Evolutionary conservation across 2,797 vertebrate genomes (phyloP).

Genomic region (Pangasius mekongensis): DNA sequence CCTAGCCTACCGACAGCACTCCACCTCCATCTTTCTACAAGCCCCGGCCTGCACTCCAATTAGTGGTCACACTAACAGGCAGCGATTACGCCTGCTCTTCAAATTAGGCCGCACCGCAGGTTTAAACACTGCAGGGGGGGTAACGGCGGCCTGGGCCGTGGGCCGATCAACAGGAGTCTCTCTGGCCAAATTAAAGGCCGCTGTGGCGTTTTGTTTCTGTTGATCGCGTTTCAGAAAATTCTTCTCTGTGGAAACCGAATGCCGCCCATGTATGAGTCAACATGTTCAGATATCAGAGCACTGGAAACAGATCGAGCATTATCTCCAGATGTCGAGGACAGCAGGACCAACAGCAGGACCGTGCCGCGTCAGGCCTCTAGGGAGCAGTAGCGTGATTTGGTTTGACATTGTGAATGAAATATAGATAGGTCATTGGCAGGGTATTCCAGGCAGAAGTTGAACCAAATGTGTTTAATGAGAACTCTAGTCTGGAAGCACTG

Average conservation of each 20-base stretch:
- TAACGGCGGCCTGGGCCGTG: conserved; percentile 44
- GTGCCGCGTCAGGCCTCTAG: background rate
- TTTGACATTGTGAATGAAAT: background rate
- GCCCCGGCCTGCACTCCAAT: conserved; percentile 60
- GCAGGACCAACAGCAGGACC: background rate
- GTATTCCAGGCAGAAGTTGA: background rate
- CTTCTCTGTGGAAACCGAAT: conserved; percentile 48
- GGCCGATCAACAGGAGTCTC: conserved; percentile 53
- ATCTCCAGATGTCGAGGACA: conserved; percentile 41
- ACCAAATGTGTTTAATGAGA: background rate
- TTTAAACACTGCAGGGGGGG: conserved; percentile 61
- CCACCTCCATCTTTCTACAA: conserved; percentile 56
- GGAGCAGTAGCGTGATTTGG: background rate
- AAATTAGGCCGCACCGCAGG: conserved; percentile 60
- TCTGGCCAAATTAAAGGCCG: conserved; percentile 60
- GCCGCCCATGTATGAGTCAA: conserved; percentile 53
- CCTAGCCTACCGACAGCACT: conserved; percentile 54
- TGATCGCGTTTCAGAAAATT: conserved; percentile 56
- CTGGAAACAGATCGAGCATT: conserved; percentile 12
- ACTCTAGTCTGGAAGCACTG: background rate
- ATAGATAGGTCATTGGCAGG: background rate
- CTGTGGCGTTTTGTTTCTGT: conserved; percentile 58
- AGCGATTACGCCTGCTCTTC: conserved; percentile 60
- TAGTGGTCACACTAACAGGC: conserved; percentile 63
- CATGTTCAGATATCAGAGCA: conserved; percentile 40